A percentile compares a stretch with the other conserved stretches of the same genome.
phyloP scores from a whole-genome alignment of 2,113 vertebrate species.

The Nerophis ophidion region DNA sequence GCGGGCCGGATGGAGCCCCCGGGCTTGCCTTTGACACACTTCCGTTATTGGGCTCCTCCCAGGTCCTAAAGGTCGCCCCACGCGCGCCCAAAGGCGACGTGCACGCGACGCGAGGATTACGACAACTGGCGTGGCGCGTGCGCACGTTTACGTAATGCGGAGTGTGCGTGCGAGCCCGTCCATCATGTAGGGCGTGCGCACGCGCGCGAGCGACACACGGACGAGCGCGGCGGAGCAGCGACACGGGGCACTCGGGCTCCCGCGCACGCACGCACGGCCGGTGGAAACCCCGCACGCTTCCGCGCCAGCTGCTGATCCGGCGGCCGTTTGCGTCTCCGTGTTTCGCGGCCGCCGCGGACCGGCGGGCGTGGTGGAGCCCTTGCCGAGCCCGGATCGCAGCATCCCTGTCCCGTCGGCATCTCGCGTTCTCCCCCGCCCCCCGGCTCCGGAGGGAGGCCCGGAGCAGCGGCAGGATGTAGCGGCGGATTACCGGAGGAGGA shows the following conservation, averaged over 20 bases:
- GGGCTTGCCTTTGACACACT: no score
- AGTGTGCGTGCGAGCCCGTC: conserved; percentile 9
- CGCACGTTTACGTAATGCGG: conserved; percentile 53
- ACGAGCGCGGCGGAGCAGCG: conserved; percentile 38
- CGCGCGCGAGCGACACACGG: conserved; percentile 36
- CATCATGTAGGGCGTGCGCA: background rate
- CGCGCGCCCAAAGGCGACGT: no score
- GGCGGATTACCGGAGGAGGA: conserved; percentile 55
- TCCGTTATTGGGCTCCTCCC: no score
- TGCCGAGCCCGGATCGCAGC: conserved; percentile 16
- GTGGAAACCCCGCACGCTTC: conserved; percentile 35
- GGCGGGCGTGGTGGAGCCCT: background rate
- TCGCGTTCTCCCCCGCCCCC: conserved; percentile 31
- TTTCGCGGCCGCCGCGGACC: background rate
- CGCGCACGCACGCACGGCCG: conserved; percentile 44
- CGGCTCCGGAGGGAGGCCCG: conserved; percentile 59
- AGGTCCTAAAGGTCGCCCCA: no score
- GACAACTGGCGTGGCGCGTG: conserved; percentile 47
- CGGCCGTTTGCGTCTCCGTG: no score
- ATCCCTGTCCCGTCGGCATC: conserved; percentile 36
- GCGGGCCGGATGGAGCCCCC: no score
- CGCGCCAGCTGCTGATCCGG: no score
- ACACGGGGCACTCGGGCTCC: conserved; percentile 55
- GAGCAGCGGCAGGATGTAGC: conserved; percentile 63
- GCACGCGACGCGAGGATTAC: conserved; percentile 40